Evolutionary conservation across 2,888 invertebrate species (phyloP).

Genomic region (Pachydiplax longipennis): DNA sequence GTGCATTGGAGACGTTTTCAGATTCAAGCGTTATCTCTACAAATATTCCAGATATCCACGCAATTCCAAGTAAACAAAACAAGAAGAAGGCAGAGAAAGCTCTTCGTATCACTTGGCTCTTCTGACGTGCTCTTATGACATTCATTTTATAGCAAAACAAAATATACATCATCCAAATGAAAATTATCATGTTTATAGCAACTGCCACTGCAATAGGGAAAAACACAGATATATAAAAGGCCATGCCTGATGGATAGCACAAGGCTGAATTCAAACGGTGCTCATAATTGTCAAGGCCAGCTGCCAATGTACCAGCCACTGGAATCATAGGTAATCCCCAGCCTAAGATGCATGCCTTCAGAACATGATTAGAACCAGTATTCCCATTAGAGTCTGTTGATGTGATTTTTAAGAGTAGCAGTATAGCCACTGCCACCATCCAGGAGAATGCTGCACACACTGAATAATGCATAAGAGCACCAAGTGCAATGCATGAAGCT

Average conservation of each 20-base stretch:
- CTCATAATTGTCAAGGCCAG: conserved; percentile 29
- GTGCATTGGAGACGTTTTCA: background rate
- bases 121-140: background rate
- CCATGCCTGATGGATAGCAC: conserved; percentile 48
- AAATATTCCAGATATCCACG: conserved; percentile 49
- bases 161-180: conserved; percentile 23
- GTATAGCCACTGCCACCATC: conserved; percentile 49
- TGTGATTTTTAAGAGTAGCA: conserved; percentile 46
- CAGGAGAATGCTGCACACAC: conserved; percentile 49
- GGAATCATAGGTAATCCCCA: conserved; percentile 49
- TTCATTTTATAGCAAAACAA: conserved; percentile 2
- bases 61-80: conserved; percentile 49
- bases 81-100: conserved; percentile 47
- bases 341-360: conserved; percentile 47
- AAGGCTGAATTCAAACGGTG: conserved; percentile 18
- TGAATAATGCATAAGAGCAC: conserved; percentile 48
- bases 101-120: too few species aligned
- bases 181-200: conserved; percentile 45
- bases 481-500: conserved; percentile 45
- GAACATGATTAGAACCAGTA: conserved; percentile 47
- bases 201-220: conserved; percentile 47
- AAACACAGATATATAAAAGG: conserved; percentile 46
- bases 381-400: conserved; percentile 43
- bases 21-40: background rate
- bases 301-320: conserved; percentile 6